A percentile compares a stretch with the other conserved stretches of the same genome.
These are phyloP conservation scores for Murina feae DNA, from an alignment of 2,113 vertebrate genomes.

Conservation along the genomic window DNA sequence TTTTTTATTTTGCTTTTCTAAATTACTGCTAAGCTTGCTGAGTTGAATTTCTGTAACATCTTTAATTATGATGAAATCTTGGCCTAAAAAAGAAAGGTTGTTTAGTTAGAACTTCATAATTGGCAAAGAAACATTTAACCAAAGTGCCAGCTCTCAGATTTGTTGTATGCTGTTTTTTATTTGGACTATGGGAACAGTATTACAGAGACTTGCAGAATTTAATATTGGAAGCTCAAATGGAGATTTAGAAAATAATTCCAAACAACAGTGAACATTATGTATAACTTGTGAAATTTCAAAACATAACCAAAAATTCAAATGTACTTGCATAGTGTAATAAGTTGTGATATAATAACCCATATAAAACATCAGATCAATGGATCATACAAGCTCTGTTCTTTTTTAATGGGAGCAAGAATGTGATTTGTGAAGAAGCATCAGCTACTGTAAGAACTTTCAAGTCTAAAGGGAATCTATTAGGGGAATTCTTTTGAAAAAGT, in stretches of 20 bases:
- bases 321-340: background rate
- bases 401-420: background rate
- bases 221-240: background rate
- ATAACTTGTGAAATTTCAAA: background rate
- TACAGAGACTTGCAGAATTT: conserved; percentile 17
- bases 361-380: background rate
- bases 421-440: background rate
- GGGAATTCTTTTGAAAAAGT: background rate
- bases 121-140: conserved; percentile 55
- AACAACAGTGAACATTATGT: background rate
- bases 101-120: conserved; percentile 59
- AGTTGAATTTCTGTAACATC: conserved; percentile 63
- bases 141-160: conserved; percentile 54
- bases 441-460: background rate
- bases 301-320: background rate
- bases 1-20: conserved; percentile 57
- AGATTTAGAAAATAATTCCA: conserved; percentile 37
- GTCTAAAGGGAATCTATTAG: background rate
- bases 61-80: conserved; percentile 71
- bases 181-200: conserved; percentile 27
- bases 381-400: background rate
- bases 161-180: conserved; percentile 46
- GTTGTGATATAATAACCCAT: background rate
- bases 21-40: conserved; percentile 60
- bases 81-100: conserved; percentile 57